Evolutionary conservation across 1,140 invertebrate genomes (phyloP).

Genomic region (Aethina tumida): DNA sequence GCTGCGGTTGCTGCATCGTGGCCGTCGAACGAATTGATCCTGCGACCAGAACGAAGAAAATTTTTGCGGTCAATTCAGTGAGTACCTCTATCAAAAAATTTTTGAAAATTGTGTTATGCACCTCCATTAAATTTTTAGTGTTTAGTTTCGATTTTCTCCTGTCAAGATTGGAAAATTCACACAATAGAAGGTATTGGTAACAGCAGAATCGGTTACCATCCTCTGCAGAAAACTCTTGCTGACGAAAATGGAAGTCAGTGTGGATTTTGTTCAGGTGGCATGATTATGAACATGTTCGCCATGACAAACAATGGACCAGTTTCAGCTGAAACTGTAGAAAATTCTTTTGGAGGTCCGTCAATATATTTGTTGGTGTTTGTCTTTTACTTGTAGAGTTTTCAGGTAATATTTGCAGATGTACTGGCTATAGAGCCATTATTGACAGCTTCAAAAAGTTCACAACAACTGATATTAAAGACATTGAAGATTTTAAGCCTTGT

Average conservation of each 20-base stretch:
- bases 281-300: conserved; percentile 80
- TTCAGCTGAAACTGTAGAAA: conserved; percentile 55
- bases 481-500: conserved; percentile 36
- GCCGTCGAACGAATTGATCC: conserved; percentile 45
- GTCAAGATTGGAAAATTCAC: conserved; percentile 64
- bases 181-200: conserved; percentile 73
- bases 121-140: conserved; percentile 42
- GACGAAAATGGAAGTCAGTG: conserved; percentile 70
- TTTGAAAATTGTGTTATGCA: not conserved
- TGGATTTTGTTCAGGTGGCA: conserved; percentile 73
- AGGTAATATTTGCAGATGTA: conserved; percentile 80
- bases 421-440: conserved; percentile 75
- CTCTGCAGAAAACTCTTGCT: conserved; percentile 56
- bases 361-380: too few relatives aligned
- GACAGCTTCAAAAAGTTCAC: conserved; percentile 70
- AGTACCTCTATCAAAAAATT: conserved; percentile 32
- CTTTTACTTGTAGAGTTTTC: too few relatives aligned
- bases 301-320: conserved; percentile 34
- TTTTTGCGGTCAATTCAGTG: conserved; percentile 66
- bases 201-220: conserved; percentile 62
- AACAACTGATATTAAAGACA: conserved; percentile 41
- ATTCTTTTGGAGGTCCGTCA: conserved; percentile 66
- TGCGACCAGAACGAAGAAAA: conserved; percentile 39
- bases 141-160: conserved; percentile 59
- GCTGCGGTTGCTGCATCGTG: conserved; percentile 73